phyloP scores from a whole-genome alignment of 2,888 invertebrate species.

The Dryobota labecula region DNA sequence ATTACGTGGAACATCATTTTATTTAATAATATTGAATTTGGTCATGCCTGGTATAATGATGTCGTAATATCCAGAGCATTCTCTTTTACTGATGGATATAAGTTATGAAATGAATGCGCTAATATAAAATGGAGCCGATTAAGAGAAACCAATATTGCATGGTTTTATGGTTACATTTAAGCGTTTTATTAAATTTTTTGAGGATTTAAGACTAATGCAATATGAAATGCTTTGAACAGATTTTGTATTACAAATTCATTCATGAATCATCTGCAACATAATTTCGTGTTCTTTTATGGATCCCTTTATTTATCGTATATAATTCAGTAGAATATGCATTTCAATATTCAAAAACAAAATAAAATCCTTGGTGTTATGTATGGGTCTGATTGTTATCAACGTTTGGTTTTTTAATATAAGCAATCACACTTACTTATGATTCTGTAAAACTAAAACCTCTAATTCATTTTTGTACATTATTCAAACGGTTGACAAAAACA shows the following conservation, averaged over 20 bases:
- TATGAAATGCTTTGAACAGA: not conserved
- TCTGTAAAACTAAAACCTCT: not conserved
- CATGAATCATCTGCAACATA: not conserved
- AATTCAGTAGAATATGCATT: not conserved
- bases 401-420: not conserved
- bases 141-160: conserved; percentile 14
- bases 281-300: not conserved
- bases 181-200: not conserved
- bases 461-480: too few relatives aligned
- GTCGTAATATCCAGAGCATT: conserved; percentile 62
- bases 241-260: conserved; percentile 14
- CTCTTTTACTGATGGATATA: conserved; percentile 45
- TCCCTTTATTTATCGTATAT: not conserved
- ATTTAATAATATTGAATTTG: conserved; percentile 28
- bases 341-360: not conserved
- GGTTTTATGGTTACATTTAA: not conserved
- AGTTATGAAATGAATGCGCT: conserved; percentile 43
- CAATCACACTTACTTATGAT: not conserved
- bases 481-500: not conserved
- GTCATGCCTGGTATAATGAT: conserved; percentile 44
- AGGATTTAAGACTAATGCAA: not conserved
- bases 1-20: conserved; percentile 15
- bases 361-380: not conserved
- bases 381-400: not conserved
- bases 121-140: conserved; percentile 53